These are phyloP conservation scores for Neosalanx taihuensis DNA, from an alignment of 2,797 vertebrate genomes.

Conservation along the genomic window DNA sequence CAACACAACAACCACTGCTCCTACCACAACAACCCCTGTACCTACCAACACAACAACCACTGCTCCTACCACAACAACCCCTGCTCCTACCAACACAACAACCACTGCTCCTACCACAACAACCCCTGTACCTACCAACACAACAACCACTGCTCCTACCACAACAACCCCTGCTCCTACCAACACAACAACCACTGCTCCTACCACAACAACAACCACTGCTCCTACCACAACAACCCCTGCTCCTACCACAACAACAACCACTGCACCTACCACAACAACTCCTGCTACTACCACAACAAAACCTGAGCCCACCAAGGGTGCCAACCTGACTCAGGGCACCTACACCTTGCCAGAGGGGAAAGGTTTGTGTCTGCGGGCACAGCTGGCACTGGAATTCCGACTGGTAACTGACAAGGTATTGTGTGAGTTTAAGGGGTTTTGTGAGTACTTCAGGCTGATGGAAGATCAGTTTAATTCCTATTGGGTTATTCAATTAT, in stretches of 20 bases:
- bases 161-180: background rate
- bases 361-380: slow-evolving; percentile 42
- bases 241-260: background rate
- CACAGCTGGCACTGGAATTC: slow-evolving; percentile 58
- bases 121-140: background rate
- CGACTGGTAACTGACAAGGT: slow-evolving; percentile 50
- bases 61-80: background rate
- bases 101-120: background rate
- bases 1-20: background rate
- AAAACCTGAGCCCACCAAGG: slow-evolving; percentile 49
- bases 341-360: slow-evolving; percentile 38
- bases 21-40: background rate
- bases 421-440: slow-evolving; percentile 13
- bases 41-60: background rate
- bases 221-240: background rate
- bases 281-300: background rate
- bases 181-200: background rate
- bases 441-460: background rate
- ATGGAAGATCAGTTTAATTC: background rate
- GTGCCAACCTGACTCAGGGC: slow-evolving; percentile 43
- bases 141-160: background rate
- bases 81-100: background rate
- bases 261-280: background rate
- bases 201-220: background rate
- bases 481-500: background rate